These are phyloP conservation scores for Poeciliopsis prolifica DNA, from an alignment of 2,113 vertebrate species.

Conservation along the genomic window DNA sequence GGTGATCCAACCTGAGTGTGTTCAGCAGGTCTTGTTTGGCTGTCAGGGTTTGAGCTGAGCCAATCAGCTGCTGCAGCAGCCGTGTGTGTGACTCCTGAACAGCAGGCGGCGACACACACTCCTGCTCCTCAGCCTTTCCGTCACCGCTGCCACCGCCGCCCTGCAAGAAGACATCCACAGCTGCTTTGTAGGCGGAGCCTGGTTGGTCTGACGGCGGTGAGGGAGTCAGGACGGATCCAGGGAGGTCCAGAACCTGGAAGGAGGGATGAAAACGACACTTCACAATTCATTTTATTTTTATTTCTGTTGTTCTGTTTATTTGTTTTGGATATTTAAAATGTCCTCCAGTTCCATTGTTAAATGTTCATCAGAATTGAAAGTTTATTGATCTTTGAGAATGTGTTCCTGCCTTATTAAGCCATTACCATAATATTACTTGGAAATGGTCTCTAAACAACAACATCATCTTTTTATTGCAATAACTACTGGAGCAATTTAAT, in stretches of 20 bases:
- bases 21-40: slow-evolving; percentile 90
- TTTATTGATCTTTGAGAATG: too few species aligned
- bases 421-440: too few species aligned
- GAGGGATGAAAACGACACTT: too few species aligned
- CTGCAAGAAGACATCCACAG: slow-evolving; percentile 82
- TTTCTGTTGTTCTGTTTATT: too few species aligned
- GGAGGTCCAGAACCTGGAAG: slow-evolving; percentile 84
- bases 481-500: too few species aligned
- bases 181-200: slow-evolving; percentile 81
- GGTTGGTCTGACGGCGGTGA: fast-evolving
- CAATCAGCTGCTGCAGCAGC: slow-evolving; percentile 78
- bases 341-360: too few species aligned
- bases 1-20: slow-evolving; percentile 81
- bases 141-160: not conserved
- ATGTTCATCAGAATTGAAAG: too few species aligned
- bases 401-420: too few species aligned
- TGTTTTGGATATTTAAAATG: too few species aligned
- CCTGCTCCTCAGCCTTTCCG: not conserved
- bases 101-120: not conserved
- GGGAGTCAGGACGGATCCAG: slow-evolving; percentile 72
- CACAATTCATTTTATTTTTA: too few species aligned
- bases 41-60: slow-evolving; percentile 80
- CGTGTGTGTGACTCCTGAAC: slow-evolving; percentile 29
- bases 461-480: too few species aligned
- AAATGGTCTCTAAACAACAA: too few species aligned